Conservation (phyloP, 2,797 vertebrate species). For the Tokudaia muenninki region DNA sequence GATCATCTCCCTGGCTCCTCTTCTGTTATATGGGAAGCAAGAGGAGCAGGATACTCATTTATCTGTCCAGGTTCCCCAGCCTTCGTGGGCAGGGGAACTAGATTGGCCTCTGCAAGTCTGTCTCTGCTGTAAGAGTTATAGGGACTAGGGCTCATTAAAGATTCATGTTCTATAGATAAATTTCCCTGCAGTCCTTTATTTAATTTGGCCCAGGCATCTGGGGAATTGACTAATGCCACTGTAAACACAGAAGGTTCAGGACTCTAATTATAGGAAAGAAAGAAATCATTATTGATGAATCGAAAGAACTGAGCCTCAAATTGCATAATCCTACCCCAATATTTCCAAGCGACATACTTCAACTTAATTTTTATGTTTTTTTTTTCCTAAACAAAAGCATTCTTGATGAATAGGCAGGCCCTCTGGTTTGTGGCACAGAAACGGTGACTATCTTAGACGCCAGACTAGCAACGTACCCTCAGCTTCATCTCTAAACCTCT, state of each 20-base stretch:
- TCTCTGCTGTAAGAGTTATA: slow-evolving; percentile 66
- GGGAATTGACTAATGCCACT: slow-evolving; percentile 79
- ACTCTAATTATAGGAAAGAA: slow-evolving; percentile 72
- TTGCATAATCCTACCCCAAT: slow-evolving; percentile 22
- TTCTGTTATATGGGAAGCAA: neutral
- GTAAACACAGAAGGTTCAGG: slow-evolving; percentile 75
- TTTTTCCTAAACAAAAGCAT: slow-evolving; percentile 47
- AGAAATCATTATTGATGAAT: slow-evolving; percentile 73
- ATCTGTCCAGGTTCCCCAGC: neutral
- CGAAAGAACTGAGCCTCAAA: slow-evolving; percentile 51
- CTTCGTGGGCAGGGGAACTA: neutral
- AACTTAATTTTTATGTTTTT: slow-evolving; percentile 36
- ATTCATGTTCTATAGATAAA: slow-evolving; percentile 80
- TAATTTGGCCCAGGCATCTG: slow-evolving; percentile 79
- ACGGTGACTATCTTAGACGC: slow-evolving; percentile 34
- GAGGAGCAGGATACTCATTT: neutral
- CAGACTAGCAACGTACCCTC: neutral
- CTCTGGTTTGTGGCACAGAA: slow-evolving; percentile 46
- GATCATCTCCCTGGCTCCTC: neutral
- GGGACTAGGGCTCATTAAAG: slow-evolving; percentile 73
- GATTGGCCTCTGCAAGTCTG: slow-evolving; percentile 46
- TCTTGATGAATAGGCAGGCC: slow-evolving; percentile 38
- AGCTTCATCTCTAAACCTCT: slow-evolving; percentile 33
- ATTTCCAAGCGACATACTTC: slow-evolving; percentile 11
- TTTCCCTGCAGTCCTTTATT: slow-evolving; percentile 81